Evolutionary conservation across 2,797 vertebrate genomes (phyloP).

Genomic region (Paguma larvata): DNA sequence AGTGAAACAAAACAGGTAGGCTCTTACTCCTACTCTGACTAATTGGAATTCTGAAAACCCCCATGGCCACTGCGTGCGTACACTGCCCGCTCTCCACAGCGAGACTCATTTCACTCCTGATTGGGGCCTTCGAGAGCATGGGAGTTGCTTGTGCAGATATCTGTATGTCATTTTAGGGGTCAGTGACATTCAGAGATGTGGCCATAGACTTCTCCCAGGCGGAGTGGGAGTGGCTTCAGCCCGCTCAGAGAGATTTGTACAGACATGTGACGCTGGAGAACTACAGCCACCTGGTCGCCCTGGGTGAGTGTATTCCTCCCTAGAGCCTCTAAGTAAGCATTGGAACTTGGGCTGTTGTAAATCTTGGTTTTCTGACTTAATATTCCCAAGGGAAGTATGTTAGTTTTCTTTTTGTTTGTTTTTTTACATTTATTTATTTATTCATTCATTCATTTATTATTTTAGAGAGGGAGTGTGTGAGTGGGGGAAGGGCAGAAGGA

Average conservation of each 20-base stretch:
- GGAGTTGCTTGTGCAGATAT: neutral
- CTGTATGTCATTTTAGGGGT: constrained; percentile 69
- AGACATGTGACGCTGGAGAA: constrained; percentile 81
- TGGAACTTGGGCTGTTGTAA: neutral
- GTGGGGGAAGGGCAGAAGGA: too few relatives aligned
- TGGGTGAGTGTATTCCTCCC: constrained; percentile 71
- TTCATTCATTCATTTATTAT: too few relatives aligned
- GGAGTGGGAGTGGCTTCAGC: constrained; percentile 80
- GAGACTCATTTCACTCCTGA: neutral
- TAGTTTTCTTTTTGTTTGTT: neutral
- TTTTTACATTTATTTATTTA: neutral
- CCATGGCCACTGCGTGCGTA: neutral
- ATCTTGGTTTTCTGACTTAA: neutral
- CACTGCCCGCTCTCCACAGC: neutral
- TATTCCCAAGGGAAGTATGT: neutral
- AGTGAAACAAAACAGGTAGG: neutral
- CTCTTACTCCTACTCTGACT: neutral
- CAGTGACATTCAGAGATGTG: constrained; percentile 82
- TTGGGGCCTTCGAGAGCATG: neutral
- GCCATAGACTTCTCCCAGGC: constrained; percentile 80
- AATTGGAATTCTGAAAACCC: neutral
- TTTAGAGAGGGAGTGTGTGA: too few relatives aligned
- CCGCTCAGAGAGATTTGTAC: constrained; percentile 80
- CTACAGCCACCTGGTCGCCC: constrained; percentile 73
- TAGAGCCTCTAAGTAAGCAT: neutral